phyloP scores from a whole-genome alignment of 2,797 vertebrate species.

The Trematomus bernacchii region DNA sequence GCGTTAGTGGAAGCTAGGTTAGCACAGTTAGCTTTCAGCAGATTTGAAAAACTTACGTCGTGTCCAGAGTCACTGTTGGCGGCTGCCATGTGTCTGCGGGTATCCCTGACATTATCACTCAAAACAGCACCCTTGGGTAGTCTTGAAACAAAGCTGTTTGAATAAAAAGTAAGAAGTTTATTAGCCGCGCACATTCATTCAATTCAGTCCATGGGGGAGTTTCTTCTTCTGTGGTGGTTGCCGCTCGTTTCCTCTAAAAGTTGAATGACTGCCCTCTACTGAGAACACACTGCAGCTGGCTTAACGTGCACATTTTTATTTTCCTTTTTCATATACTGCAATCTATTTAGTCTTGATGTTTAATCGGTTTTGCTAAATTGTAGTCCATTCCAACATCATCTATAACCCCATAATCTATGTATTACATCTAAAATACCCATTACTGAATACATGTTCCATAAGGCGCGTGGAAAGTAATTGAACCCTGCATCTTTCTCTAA shows the following conservation, averaged over 20 bases:
- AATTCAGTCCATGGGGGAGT: background rate
- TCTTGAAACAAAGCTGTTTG: background rate
- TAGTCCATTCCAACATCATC: no score
- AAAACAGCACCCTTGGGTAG: background rate
- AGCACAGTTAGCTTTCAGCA: slow-evolving; percentile 37
- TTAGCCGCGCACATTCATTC: background rate
- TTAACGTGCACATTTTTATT: no score
- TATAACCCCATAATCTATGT: no score
- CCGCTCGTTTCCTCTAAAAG: background rate
- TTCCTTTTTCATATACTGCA: no score
- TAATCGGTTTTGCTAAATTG: no score
- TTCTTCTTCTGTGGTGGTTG: slow-evolving; percentile 40
- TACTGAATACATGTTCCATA: no score
- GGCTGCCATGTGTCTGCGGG: slow-evolving; percentile 95
- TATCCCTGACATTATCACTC: slow-evolving; percentile 81
- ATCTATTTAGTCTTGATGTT: no score
- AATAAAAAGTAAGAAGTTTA: background rate
- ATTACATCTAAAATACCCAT: no score
- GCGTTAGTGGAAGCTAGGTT: slow-evolving; percentile 13
- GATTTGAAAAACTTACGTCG: slow-evolving; percentile 81
- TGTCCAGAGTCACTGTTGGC: slow-evolving; percentile 85
- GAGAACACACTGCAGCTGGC: slow-evolving; percentile 10
- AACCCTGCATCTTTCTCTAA: no score
- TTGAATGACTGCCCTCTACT: slow-evolving; percentile 38
- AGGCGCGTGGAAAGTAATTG: no score